These are phyloP conservation scores for Pipistrellus pygmaeus DNA, from an alignment of 2,797 vertebrate species.

Conservation along the genomic window DNA sequence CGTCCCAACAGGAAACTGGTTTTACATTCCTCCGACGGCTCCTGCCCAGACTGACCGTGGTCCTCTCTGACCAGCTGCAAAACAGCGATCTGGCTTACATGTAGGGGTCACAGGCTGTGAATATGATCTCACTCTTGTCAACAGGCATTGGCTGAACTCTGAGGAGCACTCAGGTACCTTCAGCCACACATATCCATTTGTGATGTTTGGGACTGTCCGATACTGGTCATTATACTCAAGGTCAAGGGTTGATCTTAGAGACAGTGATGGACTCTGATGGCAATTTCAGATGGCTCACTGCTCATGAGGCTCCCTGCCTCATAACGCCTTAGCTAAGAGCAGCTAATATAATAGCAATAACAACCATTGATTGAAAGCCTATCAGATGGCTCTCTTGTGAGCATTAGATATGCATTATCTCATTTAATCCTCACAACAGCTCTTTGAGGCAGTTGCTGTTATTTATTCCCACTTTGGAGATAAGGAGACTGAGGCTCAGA, in stretches of 20 bases:
- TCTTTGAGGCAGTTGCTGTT: neutral
- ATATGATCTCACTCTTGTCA: neutral
- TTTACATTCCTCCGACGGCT: neutral
- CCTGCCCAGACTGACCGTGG: neutral
- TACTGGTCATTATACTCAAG: neutral
- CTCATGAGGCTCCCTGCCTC: neutral
- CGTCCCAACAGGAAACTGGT: neutral
- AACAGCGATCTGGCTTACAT: fast-evolving
- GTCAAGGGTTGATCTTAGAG: neutral
- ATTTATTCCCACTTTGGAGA: neutral
- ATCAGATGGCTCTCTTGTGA: neutral
- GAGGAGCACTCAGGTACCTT: neutral
- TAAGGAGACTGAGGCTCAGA: constrained; percentile 1
- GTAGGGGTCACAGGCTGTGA: neutral
- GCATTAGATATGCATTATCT: neutral
- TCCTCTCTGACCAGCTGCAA: neutral
- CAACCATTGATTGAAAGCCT: neutral
- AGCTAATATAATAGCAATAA: neutral
- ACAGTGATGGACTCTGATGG: neutral
- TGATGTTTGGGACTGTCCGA: neutral
- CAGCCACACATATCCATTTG: neutral
- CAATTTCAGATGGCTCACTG: neutral
- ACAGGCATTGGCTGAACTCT: neutral
- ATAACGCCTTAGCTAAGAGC: neutral
- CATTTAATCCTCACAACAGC: neutral